Evolutionary conservation across 2,113 vertebrate genomes (phyloP), one percentile per base, ranked within the genome.

Genomic region (Eurystomus gularis): DNA sequence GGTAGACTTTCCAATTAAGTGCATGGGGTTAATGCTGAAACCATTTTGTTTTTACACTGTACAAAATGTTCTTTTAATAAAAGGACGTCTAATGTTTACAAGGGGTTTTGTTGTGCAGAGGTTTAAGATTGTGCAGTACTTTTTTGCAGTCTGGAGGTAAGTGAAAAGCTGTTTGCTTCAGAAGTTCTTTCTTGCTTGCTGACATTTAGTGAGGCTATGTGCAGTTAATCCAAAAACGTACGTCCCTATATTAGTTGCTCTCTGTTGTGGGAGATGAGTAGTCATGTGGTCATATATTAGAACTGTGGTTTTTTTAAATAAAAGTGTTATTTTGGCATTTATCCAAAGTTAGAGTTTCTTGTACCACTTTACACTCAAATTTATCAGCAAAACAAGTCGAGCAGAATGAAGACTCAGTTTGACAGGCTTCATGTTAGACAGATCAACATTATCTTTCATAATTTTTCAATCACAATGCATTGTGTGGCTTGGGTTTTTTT

Each of bases 211-310:
- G 57, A 52, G 19, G 10, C 19, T 42, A 7, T 33, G 23, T 77
- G 17, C 40, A 65, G 11, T 72, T 93, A 39, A 44, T 17, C 24
- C 42, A 35, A 82, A 90, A 92, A 39, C 29, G 16, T 40, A 25
- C 1, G 11, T 25, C 13, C 6, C 9, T 0, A 2, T 37, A 52
- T 13, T 29, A 87, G 4, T 8, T 64, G 28, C 33, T 54, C 4
- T 31, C 17, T 62, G 13, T 37, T 71, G 13, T 46, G 28, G 17
- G 7, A n/a, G 28, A 25, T 35, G 29, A 52, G 7, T 64, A 28
- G 11, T 51, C 10, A 29, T 29, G 1, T 37, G 26, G 9, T 44
- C 25, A 31, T 48, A 12, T 17, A 20, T 15, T 39, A 80, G 52
- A 9, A 23, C 15, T 64, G 3, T 57, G 13, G 15, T 28, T 44